phyloP scores from a whole-genome alignment of 2,113 vertebrate species.

The Phoxinus phoxinus region DNA sequence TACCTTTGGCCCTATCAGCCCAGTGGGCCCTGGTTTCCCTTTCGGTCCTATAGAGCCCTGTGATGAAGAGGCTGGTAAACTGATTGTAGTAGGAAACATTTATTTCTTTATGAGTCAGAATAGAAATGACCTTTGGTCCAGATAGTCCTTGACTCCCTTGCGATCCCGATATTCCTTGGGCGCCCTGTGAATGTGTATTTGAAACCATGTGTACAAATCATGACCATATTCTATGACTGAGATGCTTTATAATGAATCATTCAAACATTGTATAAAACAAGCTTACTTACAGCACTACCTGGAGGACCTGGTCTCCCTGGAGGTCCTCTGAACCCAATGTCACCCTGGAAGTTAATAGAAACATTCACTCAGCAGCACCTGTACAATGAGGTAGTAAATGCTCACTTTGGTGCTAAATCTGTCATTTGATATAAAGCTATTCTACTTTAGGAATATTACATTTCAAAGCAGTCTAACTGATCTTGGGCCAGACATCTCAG shows the following conservation, averaged over 20 bases:
- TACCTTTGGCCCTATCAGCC: constrained; percentile 73
- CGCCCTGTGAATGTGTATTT: constrained; percentile 62
- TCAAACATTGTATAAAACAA: neutral
- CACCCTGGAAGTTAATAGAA: constrained; percentile 64
- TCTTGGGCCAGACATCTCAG: neutral
- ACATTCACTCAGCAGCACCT: neutral
- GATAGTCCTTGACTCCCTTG: constrained; percentile 64
- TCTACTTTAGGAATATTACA: neutral
- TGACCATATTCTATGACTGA: neutral
- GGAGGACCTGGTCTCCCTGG: constrained; percentile 63
- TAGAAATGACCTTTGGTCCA: constrained; percentile 68
- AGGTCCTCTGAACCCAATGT: constrained; percentile 67
- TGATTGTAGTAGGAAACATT: neutral
- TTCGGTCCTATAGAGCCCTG: constrained; percentile 69
- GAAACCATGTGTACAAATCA: neutral
- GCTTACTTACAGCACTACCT: constrained; percentile 68
- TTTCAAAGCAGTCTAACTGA: neutral
- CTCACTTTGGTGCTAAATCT: neutral
- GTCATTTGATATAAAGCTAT: neutral
- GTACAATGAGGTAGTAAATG: neutral
- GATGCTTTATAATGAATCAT: neutral
- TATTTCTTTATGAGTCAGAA: neutral
- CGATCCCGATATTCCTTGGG: constrained; percentile 66
- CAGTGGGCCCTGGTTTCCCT: constrained; percentile 66
- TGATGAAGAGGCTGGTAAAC: constrained; percentile 17